A percentile compares a stretch with the other conserved stretches of the same genome.
Evolutionary conservation across 2,113 vertebrate species (phyloP).

Genomic region (Anas platyrhynchos): DNA sequence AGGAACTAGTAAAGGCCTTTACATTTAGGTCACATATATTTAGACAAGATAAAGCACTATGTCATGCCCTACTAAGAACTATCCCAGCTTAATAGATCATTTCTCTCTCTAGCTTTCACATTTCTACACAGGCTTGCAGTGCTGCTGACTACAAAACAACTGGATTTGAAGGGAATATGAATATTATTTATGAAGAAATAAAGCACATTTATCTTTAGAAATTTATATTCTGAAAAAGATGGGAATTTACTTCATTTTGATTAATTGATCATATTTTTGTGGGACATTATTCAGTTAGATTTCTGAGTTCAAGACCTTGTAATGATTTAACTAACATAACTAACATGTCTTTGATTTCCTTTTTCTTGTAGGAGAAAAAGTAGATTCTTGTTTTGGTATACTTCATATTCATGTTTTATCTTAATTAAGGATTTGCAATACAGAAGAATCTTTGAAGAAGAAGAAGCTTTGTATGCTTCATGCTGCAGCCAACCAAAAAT

Average conservation of each 20-base stretch:
- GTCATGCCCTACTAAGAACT: not conserved
- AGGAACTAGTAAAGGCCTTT: not conserved
- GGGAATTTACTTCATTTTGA: fast-evolving
- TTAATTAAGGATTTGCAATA: not conserved
- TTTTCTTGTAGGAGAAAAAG: not conserved
- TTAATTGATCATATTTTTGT: not conserved
- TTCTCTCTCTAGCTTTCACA: not conserved
- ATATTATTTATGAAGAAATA: not conserved
- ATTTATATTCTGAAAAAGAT: not conserved
- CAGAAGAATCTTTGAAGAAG: not conserved
- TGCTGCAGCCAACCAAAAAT: not conserved
- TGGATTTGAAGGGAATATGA: not conserved
- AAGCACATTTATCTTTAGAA: not conserved
- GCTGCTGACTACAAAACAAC: not conserved
- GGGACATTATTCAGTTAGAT: not conserved
- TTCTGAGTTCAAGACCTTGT: not conserved
- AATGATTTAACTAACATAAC: not conserved
- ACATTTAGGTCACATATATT: conserved; percentile 43
- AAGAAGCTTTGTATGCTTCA: fast-evolving
- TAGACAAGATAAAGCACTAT: conserved; percentile 40
- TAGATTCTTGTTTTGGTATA: not conserved
- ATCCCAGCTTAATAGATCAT: conserved; percentile 12
- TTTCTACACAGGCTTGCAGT: not conserved
- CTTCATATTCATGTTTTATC: not conserved
- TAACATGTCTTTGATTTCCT: not conserved